A percentile compares a stretch with the other conserved stretches of the same genome.
phyloP scores from a whole-genome alignment of 2,888 invertebrate species.

The Drosophila aldrichi region DNA sequence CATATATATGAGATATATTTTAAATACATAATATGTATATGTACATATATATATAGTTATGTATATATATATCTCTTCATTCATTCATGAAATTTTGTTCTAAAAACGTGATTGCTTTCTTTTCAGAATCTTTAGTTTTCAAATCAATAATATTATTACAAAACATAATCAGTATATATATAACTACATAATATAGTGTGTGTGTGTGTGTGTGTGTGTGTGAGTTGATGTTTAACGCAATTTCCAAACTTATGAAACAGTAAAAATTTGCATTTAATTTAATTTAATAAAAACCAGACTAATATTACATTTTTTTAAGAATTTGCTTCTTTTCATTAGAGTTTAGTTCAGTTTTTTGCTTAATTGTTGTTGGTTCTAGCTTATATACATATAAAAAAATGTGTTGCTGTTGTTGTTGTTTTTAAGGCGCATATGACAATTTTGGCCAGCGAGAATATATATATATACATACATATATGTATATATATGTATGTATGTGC shows the following conservation, averaged over 20 bases:
- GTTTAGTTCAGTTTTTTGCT: conserved; percentile 8
- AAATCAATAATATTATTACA: conserved; percentile 68
- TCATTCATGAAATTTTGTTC: conserved; percentile 59
- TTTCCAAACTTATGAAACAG: conserved; percentile 46
- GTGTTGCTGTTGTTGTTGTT: conserved; percentile 24
- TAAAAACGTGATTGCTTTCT: conserved; percentile 70
- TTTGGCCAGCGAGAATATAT: conserved; percentile 50
- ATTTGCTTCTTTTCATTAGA: conserved; percentile 8
- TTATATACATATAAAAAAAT: conserved; percentile 33
- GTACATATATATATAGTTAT: conserved; percentile 46
- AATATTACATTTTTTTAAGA: conserved; percentile 31
- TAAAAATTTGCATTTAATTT: conserved; percentile 55
- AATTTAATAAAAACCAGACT: conserved; percentile 53
- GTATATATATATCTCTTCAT: conserved; percentile 35
- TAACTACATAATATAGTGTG: conserved; percentile 44
- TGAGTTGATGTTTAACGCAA: conserved; percentile 32
- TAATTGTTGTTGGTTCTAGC: conserved; percentile 20
- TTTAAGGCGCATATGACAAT: conserved; percentile 42
- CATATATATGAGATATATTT: conserved; percentile 58
- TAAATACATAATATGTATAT: conserved; percentile 52
- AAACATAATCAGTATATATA: conserved; percentile 59
- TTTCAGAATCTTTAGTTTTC: conserved; percentile 56
- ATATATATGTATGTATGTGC: conserved; percentile 17
- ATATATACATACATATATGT: neutral
- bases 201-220: conserved; percentile 16